These are phyloP conservation scores for Eupithecia abbreviata DNA, from an alignment of 2,888 invertebrate genomes.

Conservation along the genomic window DNA sequence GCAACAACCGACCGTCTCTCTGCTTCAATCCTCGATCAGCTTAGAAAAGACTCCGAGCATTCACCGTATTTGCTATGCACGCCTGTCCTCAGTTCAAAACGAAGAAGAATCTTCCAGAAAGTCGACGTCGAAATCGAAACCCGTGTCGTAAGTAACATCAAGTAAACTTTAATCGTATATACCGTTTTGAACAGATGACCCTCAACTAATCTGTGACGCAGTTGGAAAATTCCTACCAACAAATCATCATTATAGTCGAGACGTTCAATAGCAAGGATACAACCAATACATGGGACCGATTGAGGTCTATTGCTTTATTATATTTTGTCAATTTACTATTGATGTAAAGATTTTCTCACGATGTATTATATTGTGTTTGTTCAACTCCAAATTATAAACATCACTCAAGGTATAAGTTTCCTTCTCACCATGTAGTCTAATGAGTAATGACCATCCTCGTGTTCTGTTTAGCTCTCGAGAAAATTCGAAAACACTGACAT, in stretches of 20 bases:
- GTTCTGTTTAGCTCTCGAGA: background rate
- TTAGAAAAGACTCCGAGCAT: conserved; percentile 85
- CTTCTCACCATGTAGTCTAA: background rate
- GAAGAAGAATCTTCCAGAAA: conserved; percentile 86
- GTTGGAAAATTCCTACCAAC: background rate
- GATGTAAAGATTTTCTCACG: conserved; percentile 9
- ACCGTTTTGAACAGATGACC: background rate
- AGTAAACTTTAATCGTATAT: background rate
- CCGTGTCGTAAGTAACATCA: conserved; percentile 88
- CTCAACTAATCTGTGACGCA: background rate
- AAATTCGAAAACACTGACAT: background rate
- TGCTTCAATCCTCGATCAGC: conserved; percentile 86
- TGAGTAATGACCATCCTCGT: background rate
- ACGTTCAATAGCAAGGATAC: conserved; percentile 19
- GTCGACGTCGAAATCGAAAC: conserved; percentile 94
- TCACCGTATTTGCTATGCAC: conserved; percentile 91
- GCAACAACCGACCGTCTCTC: conserved; percentile 88
- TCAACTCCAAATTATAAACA: background rate
- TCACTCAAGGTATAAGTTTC: background rate
- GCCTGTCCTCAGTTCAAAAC: conserved; percentile 89
- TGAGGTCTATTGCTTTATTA: conserved; percentile 16
- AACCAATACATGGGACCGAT: conserved; percentile 14
- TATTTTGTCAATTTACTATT: conserved; percentile 10
- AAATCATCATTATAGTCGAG: conserved; percentile 16
- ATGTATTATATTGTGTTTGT: background rate